A percentile compares a stretch with the other conserved stretches of the same genome.
These are phyloP conservation scores for Laticauda laticaudata DNA, from an alignment of 2,113 vertebrate species.

Conservation along the genomic window DNA sequence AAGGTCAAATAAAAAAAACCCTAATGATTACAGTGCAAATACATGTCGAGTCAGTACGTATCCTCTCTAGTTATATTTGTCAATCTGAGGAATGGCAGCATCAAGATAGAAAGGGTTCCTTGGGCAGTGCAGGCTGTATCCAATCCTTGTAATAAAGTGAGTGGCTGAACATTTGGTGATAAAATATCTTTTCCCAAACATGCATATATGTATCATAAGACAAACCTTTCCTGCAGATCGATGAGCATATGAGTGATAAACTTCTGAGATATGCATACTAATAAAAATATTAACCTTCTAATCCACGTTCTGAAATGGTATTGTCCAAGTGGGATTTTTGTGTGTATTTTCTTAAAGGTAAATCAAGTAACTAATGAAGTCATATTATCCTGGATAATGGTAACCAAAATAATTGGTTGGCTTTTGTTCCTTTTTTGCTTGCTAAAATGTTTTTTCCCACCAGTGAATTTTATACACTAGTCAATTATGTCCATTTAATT, in stretches of 20 bases:
- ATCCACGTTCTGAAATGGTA: not conserved
- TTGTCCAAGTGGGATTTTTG: not conserved
- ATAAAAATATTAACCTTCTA: not conserved
- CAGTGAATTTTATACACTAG: not conserved
- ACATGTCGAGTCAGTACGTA: not conserved
- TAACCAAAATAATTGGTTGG: not conserved
- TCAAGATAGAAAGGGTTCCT: not conserved
- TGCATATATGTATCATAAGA: not conserved
- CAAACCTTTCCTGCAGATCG: not conserved
- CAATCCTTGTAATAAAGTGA: no score
- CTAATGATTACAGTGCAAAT: not conserved
- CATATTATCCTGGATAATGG: not conserved
- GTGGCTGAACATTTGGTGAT: not conserved
- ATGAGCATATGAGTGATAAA: not conserved
- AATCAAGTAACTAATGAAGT: not conserved
- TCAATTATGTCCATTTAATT: not conserved
- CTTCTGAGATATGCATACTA: not conserved
- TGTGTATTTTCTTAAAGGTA: not conserved
- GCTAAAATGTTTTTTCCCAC: not conserved
- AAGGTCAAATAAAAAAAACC: not conserved
- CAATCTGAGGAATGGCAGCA: not conserved
- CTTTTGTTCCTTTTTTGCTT: not conserved
- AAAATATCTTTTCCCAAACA: not conserved
- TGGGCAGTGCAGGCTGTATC: not conserved
- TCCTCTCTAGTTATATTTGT: not conserved